phyloP scores from a whole-genome alignment of 2,888 invertebrate species.

The Thelaira solivaga region DNA sequence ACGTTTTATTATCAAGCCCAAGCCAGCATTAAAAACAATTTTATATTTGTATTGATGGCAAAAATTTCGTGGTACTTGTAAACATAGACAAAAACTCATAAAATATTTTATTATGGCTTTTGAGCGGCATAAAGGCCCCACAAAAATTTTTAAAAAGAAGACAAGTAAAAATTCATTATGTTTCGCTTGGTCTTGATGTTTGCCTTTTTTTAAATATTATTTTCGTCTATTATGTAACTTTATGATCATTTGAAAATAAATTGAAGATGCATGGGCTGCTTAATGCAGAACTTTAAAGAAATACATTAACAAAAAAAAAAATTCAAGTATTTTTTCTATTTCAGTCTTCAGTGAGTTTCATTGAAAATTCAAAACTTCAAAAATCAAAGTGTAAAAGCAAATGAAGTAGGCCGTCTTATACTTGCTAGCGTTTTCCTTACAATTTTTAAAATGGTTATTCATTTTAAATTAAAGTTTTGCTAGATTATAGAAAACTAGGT shows the following conservation, averaged over 20 bases:
- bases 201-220: no score
- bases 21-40: constrained; percentile 10
- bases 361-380: no score
- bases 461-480: no score
- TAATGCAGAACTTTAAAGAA: not conserved
- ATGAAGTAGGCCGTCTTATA: no score
- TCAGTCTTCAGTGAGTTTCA: no score
- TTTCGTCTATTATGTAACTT: no score
- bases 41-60: not conserved
- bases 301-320: not conserved
- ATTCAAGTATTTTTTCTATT: no score
- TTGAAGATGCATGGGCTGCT: not conserved
- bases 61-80: not conserved
- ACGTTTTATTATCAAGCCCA: constrained; percentile 32
- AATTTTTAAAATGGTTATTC: no score
- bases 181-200: no score
- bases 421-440: no score
- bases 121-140: not conserved
- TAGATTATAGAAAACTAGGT: no score
- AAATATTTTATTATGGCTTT: not conserved
- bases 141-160: not conserved
- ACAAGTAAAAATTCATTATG: not conserved
- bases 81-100: not conserved
- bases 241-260: constrained; percentile 8
- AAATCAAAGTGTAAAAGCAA: no score